Conservation (phyloP, 2,797 vertebrate species). For the Semotilus atromaculatus region DNA sequence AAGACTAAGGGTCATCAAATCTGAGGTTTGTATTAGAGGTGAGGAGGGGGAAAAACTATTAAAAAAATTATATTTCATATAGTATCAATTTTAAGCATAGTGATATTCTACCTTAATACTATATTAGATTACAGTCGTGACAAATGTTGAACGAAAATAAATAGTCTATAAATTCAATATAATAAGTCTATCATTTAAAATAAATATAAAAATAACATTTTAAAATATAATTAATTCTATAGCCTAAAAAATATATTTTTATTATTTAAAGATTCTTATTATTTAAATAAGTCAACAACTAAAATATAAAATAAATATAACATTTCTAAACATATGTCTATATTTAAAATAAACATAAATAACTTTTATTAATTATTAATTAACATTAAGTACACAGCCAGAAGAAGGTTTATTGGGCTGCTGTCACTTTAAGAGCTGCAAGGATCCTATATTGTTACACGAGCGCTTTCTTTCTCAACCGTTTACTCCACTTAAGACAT, state of each 20-base stretch:
- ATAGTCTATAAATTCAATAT: not conserved
- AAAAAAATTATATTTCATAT: not conserved
- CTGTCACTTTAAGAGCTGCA: not conserved
- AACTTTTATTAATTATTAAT: too few relatives aligned
- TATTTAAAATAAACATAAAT: not conserved
- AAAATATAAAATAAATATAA: not conserved
- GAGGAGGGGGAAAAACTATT: not conserved
- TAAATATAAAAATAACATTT: too few relatives aligned
- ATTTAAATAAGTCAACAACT: not conserved
- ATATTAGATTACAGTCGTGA: not conserved
- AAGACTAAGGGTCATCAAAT: not conserved
- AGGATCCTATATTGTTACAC: not conserved
- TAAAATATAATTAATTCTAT: too few relatives aligned
- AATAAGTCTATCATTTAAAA: too few relatives aligned
- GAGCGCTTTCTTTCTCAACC: not conserved
- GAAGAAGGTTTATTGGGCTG: not conserved
- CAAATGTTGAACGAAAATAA: not conserved
- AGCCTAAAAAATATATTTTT: too few relatives aligned
- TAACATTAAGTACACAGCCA: too few relatives aligned
- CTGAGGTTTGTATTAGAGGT: not conserved
- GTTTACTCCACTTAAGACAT: not conserved
- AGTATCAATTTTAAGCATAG: not conserved
- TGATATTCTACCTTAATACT: constrained; percentile 9
- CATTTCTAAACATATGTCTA: not conserved
- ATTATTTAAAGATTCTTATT: too few relatives aligned